Conservation (phyloP, 2,797 vertebrate genomes). For the Phylloscopus collybita region DNA sequence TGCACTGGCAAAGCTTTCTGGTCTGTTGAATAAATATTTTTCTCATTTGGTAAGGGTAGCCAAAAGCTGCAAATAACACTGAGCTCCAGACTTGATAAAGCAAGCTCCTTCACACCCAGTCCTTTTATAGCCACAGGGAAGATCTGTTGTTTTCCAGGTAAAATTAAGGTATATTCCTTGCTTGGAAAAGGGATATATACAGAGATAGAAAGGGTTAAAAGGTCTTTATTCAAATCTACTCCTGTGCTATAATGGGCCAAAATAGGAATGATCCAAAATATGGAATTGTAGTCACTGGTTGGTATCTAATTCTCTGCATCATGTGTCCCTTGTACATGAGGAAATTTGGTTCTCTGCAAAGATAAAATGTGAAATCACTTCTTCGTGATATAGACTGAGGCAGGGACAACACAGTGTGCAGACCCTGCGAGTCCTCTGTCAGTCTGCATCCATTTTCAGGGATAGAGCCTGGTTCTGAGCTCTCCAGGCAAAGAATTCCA, state of each 20-base stretch:
- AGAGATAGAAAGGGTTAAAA: not conserved
- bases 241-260: not conserved
- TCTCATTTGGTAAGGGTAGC: conserved; percentile 60
- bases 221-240: not conserved
- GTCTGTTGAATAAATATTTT: not conserved
- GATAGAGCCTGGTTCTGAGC: not conserved
- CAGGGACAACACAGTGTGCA: not conserved
- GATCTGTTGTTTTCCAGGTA: not conserved
- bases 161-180: not conserved
- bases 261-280: not conserved
- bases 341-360: not conserved
- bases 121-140: not conserved
- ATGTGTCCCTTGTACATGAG: not conserved
- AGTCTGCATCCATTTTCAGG: not conserved
- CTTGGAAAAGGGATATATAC: not conserved
- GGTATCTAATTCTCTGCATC: not conserved
- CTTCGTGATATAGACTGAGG: not conserved
- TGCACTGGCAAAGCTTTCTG: not conserved
- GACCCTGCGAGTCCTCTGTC: not conserved
- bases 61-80: conserved; percentile 51
- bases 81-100: conserved; percentile 32
- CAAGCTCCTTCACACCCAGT: not conserved
- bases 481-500: not conserved
- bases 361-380: not conserved
- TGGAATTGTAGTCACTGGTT: not conserved